phyloP scores from a whole-genome alignment of 2,888 invertebrate species.

The Perdita meconis region DNA sequence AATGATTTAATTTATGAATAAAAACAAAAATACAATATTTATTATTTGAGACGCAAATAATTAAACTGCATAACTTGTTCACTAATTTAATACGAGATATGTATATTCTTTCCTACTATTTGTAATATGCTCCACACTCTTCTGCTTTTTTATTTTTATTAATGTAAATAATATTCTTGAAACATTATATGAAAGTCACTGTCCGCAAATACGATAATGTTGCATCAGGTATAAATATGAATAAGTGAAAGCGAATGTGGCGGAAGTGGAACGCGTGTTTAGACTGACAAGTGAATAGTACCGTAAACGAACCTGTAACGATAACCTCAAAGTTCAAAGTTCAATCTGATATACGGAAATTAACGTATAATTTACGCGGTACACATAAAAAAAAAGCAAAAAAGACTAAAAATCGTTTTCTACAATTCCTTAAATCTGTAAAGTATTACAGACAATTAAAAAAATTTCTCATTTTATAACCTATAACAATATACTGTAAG shows the following conservation, averaged over 20 bases:
- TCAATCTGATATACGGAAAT: slow-evolving; percentile 20
- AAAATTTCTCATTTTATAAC: no score
- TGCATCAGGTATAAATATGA: slow-evolving; percentile 22
- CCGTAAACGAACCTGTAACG: slow-evolving; percentile 5
- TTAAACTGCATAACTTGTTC: no score
- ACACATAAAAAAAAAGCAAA: background rate
- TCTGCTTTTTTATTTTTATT: background rate
- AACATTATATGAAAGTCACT: background rate
- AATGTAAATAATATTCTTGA: background rate
- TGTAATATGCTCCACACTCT: no score
- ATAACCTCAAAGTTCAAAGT: slow-evolving; percentile 22
- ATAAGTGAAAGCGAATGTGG: slow-evolving; percentile 38
- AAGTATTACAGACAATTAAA: no score
- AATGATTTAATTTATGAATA: no score
- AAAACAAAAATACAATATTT: no score
- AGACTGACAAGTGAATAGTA: slow-evolving; percentile 27
- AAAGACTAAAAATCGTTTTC: background rate
- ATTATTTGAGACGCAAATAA: no score
- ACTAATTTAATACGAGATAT: no score
- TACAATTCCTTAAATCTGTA: no score
- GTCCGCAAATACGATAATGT: slow-evolving; percentile 9
- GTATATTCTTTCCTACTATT: no score
- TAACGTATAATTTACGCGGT: background rate
- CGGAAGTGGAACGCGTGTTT: slow-evolving; percentile 28
- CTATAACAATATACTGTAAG: no score